Percentiles rank a stretch among this genome's conserved stretches.
Conservation (phyloP, 2,113 vertebrate genomes). For the Malaclemys terrapin region DNA sequence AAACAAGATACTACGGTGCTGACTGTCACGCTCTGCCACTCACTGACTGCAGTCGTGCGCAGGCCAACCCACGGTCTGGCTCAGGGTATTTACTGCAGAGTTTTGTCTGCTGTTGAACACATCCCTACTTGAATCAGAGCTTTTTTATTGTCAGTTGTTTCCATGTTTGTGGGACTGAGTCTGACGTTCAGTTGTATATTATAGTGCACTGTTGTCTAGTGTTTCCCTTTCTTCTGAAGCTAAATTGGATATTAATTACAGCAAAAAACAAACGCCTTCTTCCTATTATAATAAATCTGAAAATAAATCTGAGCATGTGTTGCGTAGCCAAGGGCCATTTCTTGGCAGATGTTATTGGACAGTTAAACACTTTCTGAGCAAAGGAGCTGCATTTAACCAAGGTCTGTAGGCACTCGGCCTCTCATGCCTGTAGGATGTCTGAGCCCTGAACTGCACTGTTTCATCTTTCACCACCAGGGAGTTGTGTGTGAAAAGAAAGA, state of each 20-base stretch:
- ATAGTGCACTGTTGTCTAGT: neutral
- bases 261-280: neutral
- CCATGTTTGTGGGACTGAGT: neutral
- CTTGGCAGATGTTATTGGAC: neutral
- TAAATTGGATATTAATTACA: neutral
- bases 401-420: neutral
- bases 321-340: neutral
- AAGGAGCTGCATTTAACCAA: neutral
- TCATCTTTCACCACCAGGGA: neutral
- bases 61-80: neutral
- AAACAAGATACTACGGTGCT: neutral
- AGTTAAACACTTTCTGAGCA: neutral
- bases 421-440: neutral
- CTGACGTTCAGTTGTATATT: neutral
- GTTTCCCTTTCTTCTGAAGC: neutral
- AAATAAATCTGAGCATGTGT: neutral
- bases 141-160: constrained; percentile 16
- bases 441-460: fast-evolving
- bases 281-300: neutral
- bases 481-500: neutral
- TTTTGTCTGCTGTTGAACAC: neutral
- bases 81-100: neutral
- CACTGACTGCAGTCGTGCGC: neutral
- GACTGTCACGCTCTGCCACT: too few species aligned
- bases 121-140: neutral